Evolutionary conservation across 1,140 invertebrate species (phyloP).

Genomic region (Lasaia peninsularis): DNA sequence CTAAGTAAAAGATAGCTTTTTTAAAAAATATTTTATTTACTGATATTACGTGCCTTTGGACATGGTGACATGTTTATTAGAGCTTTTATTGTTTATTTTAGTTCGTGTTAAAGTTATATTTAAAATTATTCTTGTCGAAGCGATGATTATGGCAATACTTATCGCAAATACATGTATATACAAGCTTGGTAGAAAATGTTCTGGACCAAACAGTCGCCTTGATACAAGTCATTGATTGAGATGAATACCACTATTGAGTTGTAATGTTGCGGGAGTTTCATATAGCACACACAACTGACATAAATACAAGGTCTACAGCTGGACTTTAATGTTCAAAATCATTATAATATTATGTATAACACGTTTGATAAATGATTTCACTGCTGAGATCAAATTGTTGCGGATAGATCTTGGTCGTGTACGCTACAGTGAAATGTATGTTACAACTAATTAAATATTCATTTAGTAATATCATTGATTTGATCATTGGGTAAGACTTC

Average conservation of each 20-base stretch:
- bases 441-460: too few species aligned
- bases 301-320: neutral
- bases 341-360: too few species aligned
- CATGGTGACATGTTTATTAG: conserved; percentile 47
- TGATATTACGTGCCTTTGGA: conserved; percentile 66
- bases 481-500: too few species aligned
- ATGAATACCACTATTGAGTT: neutral
- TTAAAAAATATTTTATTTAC: conserved; percentile 59
- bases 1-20: conserved; percentile 68
- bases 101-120: conserved; percentile 21
- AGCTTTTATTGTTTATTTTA: conserved; percentile 44
- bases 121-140: conserved; percentile 19
- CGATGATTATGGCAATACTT: conserved; percentile 5
- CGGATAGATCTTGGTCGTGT: too few species aligned
- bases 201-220: conserved; percentile 10
- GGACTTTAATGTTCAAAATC: too few species aligned
- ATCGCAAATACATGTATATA: conserved; percentile 9
- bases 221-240: conserved; percentile 1
- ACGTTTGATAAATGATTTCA: too few species aligned
- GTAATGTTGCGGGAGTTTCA: neutral
- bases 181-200: conserved; percentile 17
- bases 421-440: too few species aligned
- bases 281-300: neutral
- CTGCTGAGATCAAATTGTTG: too few species aligned
- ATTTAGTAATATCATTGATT: too few species aligned